Conservation (phyloP, 2,888 invertebrate species). For the Periphyllus acericola region DNA sequence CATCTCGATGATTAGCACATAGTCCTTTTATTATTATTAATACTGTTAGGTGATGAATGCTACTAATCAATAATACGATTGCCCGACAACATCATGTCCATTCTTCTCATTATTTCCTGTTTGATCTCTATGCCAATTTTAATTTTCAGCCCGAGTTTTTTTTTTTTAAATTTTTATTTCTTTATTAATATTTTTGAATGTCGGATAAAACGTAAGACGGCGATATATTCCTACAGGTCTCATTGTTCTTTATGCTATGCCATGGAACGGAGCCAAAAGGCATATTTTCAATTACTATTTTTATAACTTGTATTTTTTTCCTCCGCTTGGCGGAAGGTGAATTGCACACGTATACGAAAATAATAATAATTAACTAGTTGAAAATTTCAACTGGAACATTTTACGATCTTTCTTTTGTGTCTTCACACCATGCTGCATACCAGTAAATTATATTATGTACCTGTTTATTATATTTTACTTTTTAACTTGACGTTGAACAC, state of each 20-base stretch:
- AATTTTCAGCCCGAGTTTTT: background rate
- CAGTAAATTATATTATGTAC: background rate
- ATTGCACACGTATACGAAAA: background rate
- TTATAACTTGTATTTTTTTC: slow-evolving; percentile 22
- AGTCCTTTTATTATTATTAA: background rate
- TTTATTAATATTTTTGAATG: slow-evolving; percentile 29
- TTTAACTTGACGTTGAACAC: background rate
- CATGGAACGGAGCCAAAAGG: slow-evolving; percentile 40
- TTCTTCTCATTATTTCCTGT: slow-evolving; percentile 23
- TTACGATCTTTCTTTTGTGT: background rate
- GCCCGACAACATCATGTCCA: background rate
- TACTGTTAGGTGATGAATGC: slow-evolving; percentile 23
- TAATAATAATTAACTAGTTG: background rate
- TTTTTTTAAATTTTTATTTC: background rate
- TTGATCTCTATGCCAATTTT: slow-evolving; percentile 43
- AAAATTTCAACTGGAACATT: background rate
- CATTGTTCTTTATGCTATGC: slow-evolving; percentile 31
- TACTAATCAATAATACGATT: background rate
- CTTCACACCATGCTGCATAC: background rate
- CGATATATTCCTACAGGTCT: background rate
- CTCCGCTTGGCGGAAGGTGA: background rate
- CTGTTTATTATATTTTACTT: background rate
- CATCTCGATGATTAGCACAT: slow-evolving; percentile 34
- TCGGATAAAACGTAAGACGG: background rate
- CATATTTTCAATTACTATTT: slow-evolving; percentile 56